phyloP scores from a whole-genome alignment of 2,888 invertebrate genomes.

The Oegoconia quadripuncta region DNA sequence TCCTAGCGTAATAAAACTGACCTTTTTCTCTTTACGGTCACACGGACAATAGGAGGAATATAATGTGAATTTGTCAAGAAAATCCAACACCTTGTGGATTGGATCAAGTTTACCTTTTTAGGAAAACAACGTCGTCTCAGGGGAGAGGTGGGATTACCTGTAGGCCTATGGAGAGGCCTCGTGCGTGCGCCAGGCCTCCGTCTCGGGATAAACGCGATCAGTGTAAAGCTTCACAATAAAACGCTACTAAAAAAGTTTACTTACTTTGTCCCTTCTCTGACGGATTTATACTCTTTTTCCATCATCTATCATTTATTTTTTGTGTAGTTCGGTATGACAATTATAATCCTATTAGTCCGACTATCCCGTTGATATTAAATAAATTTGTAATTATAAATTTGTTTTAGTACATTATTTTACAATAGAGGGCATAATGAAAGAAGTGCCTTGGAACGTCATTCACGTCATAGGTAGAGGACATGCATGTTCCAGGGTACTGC shows the following conservation, averaged over 20 bases:
- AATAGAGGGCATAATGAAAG: no score
- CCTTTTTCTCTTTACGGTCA: conserved; percentile 54
- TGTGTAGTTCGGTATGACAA: no score
- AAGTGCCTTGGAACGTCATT: no score
- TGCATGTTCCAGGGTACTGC: no score
- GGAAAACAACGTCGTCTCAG: conserved; percentile 45
- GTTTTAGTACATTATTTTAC: no score
- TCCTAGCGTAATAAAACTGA: conserved; percentile 52
- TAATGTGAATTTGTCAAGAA: conserved; percentile 65
- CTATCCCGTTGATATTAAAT: no score
- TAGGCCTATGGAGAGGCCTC: conserved; percentile 21
- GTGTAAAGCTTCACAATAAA: conserved; percentile 49
- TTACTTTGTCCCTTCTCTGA: conserved; percentile 21
- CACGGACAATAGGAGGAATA: conserved; percentile 50
- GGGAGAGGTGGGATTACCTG: conserved; percentile 42
- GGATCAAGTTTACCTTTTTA: conserved; percentile 61
- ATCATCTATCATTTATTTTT: conserved; percentile 40
- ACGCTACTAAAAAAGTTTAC: conserved; percentile 32
- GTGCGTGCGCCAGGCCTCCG: conserved; percentile 38
- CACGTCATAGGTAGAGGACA: no score
- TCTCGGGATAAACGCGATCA: conserved; percentile 42
- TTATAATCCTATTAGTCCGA: no score
- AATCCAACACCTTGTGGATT: conserved; percentile 58
- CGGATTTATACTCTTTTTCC: conserved; percentile 20
- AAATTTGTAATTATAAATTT: no score